These are phyloP conservation scores for Amphimedon queenslandica DNA, from an alignment of 37 sponge, comb jelly and placozoan species.

Conservation along the genomic window DNA sequence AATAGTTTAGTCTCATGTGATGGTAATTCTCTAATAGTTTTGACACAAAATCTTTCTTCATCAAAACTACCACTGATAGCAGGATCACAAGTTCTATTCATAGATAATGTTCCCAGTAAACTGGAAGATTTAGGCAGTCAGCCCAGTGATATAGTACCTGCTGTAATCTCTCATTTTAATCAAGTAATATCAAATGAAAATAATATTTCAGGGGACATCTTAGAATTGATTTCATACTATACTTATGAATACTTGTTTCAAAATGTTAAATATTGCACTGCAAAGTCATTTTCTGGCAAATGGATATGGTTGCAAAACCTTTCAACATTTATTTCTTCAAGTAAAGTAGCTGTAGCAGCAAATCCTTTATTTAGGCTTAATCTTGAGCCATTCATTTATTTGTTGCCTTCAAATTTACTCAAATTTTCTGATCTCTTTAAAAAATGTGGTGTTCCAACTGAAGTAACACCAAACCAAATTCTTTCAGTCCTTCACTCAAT, in stretches of 20 bases:
- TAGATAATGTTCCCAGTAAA: not conserved
- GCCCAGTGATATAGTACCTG: not conserved
- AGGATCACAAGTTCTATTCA: not conserved
- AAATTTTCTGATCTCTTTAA: conserved; percentile 19
- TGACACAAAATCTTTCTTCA: too few species aligned
- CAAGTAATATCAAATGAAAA: not conserved
- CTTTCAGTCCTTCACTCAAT: too few species aligned
- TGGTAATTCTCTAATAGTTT: too few species aligned
- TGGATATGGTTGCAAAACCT: conserved; percentile 22
- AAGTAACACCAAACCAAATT: conserved; percentile 20
- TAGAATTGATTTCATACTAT: not conserved
- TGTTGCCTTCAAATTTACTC: conserved; percentile 12
- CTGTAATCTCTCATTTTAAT: not conserved
- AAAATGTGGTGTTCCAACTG: conserved; percentile 14
- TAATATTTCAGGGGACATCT: not conserved
- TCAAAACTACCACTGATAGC: not conserved
- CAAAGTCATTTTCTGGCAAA: too few species aligned
- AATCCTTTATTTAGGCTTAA: conserved; percentile 20
- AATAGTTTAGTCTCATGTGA: too few species aligned
- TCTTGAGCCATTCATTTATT: conserved; percentile 40
- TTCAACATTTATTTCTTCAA: conserved; percentile 18
- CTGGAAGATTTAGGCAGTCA: not conserved
- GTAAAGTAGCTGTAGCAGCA: conserved; percentile 16
- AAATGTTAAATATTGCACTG: too few species aligned
- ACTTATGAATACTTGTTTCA: not conserved